Evolutionary conservation across 2,888 invertebrate species (phyloP).

Genomic region (Coenonympha glycerion): DNA sequence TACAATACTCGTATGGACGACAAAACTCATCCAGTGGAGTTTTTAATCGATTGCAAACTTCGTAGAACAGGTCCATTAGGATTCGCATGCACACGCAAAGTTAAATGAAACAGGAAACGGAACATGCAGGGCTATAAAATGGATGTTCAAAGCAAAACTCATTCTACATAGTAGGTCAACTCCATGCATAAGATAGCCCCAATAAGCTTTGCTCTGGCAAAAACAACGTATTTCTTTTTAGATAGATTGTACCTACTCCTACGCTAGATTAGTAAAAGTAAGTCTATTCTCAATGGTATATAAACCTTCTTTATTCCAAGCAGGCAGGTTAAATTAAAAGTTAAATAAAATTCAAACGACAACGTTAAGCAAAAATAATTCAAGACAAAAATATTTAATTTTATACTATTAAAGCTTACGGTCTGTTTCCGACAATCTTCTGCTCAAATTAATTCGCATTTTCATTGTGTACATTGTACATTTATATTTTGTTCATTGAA

Average conservation of each 20-base stretch:
- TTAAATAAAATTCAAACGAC: no score
- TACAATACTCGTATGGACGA: no score
- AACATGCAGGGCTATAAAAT: constrained; percentile 17
- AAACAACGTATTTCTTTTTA: constrained; percentile 1
- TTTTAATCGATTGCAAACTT: constrained; percentile 19
- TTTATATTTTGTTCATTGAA: no score
- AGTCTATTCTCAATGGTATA: not conserved
- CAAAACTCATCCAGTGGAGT: not conserved
- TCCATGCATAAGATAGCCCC: constrained; percentile 19
- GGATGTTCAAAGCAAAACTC: constrained; percentile 15
- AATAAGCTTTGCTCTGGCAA: constrained; percentile 9
- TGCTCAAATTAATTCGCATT: no score
- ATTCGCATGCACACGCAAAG: constrained; percentile 21
- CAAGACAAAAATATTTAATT: no score
- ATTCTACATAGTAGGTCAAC: constrained; percentile 17
- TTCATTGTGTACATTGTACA: no score
- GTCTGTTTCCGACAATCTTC: no score
- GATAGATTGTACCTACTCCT: not conserved
- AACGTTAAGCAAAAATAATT: no score
- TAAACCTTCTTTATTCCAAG: no score
- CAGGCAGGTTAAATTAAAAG: no score
- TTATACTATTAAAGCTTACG: no score
- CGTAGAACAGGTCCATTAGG: constrained; percentile 21
- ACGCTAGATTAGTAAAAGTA: not conserved
- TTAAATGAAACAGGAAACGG: constrained; percentile 24